These are phyloP conservation scores for Drosophila picticornis DNA, from an alignment of 2,888 invertebrate species.

Conservation along the genomic window DNA sequence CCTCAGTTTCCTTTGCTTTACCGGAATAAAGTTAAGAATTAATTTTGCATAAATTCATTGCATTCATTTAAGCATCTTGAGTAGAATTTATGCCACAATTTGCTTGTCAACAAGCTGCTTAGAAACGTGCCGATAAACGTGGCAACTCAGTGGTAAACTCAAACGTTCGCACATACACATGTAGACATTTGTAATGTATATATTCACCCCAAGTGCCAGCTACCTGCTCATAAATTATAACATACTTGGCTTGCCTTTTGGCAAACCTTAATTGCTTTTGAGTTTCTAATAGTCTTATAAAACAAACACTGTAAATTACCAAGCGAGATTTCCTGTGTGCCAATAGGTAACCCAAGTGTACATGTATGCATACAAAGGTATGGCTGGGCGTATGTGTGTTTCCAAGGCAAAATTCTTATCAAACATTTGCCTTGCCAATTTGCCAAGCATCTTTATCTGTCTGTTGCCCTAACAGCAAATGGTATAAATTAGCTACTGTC, in stretches of 20 bases:
- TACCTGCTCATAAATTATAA: conserved; percentile 54
- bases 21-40: conserved; percentile 17
- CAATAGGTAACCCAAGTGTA: conserved; percentile 13
- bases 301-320: conserved; percentile 65
- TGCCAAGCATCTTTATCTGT: conserved; percentile 12
- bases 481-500: background rate
- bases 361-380: background rate
- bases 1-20: background rate
- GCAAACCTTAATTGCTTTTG: conserved; percentile 60
- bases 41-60: conserved; percentile 39
- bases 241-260: conserved; percentile 47
- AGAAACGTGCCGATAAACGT: conserved; percentile 48
- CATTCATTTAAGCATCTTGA: conserved; percentile 38
- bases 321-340: conserved; percentile 40
- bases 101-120: conserved; percentile 66
- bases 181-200: background rate
- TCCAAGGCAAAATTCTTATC: conserved; percentile 56
- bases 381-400: conserved; percentile 8
- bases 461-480: conserved; percentile 12
- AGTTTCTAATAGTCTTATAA: conserved; percentile 66
- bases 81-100: conserved; percentile 54
- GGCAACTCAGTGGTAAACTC: conserved; percentile 4
- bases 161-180: background rate
- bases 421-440: conserved; percentile 53
- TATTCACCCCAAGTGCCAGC: conserved; percentile 9